Conservation (phyloP, 2,888 invertebrate genomes). For the Chaitophorus viminalis region DNA sequence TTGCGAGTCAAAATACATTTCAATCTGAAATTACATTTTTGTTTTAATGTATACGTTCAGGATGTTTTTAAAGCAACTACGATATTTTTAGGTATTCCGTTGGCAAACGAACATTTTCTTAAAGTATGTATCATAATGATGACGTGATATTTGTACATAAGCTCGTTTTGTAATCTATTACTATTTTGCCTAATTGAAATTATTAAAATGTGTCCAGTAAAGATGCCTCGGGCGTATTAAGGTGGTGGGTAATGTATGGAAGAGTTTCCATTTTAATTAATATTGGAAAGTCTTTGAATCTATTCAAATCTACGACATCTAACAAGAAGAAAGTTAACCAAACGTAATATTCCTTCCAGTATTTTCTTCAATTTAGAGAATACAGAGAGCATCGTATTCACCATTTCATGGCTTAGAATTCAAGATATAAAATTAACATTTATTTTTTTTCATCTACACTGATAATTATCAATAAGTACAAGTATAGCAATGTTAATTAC, state of each 20-base stretch:
- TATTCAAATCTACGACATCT: not conserved
- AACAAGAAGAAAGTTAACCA: not conserved
- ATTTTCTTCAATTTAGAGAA: not conserved
- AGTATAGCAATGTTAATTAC: no score
- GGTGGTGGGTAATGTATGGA: not conserved
- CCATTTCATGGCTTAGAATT: no score
- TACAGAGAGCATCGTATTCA: no score
- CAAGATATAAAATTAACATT: no score
- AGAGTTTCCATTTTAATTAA: conserved; percentile 34
- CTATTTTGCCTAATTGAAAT: conserved; percentile 6
- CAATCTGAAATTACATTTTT: not conserved
- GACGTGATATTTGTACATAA: no score
- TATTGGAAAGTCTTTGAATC: not conserved
- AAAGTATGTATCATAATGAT: not conserved
- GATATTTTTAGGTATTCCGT: not conserved
- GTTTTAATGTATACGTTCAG: not conserved
- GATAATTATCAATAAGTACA: no score
- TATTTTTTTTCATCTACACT: no score
- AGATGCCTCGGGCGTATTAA: not conserved
- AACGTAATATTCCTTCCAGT: not conserved
- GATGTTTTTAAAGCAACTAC: not conserved
- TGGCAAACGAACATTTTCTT: not conserved
- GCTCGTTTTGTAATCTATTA: not conserved
- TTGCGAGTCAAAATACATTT: not conserved
- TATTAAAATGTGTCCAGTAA: conserved; percentile 1